Evolutionary conservation across 2,888 invertebrate genomes (phyloP).

Genomic region (Aricia artaxerxes): DNA sequence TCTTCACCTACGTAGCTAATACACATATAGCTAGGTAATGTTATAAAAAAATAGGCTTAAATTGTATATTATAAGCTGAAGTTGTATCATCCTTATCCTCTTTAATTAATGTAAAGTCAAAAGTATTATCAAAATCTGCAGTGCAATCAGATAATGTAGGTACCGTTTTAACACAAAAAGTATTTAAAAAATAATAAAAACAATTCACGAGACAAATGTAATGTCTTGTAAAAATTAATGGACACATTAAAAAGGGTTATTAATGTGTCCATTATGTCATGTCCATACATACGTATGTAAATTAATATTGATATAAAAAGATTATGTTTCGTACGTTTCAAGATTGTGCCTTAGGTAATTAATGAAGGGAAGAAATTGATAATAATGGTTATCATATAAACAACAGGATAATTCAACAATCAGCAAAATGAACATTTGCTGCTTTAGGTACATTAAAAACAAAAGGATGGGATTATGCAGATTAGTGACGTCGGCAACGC

Average conservation of each 20-base stretch:
- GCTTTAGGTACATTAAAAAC: too few relatives aligned
- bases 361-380: not conserved
- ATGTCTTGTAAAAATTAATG: constrained; percentile 16
- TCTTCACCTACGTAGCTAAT: too few relatives aligned
- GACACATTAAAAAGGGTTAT: constrained; percentile 20
- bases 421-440: not conserved
- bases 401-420: not conserved
- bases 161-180: constrained; percentile 2
- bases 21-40: too few relatives aligned
- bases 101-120: not conserved
- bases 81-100: not conserved
- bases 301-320: constrained; percentile 15
- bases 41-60: too few relatives aligned
- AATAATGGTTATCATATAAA: not conserved
- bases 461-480: too few relatives aligned
- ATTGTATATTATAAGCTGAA: too few relatives aligned
- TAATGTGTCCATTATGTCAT: too few relatives aligned
- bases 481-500: too few relatives aligned
- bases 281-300: constrained; percentile 21
- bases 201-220: constrained; percentile 18
- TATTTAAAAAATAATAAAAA: constrained; percentile 18
- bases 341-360: not conserved
- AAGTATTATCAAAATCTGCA: not conserved
- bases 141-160: constrained; percentile 29
- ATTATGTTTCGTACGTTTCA: constrained; percentile 17